Evolutionary conservation across 2,888 invertebrate genomes (phyloP).

Genomic region (Hypomecis punctinalis): DNA sequence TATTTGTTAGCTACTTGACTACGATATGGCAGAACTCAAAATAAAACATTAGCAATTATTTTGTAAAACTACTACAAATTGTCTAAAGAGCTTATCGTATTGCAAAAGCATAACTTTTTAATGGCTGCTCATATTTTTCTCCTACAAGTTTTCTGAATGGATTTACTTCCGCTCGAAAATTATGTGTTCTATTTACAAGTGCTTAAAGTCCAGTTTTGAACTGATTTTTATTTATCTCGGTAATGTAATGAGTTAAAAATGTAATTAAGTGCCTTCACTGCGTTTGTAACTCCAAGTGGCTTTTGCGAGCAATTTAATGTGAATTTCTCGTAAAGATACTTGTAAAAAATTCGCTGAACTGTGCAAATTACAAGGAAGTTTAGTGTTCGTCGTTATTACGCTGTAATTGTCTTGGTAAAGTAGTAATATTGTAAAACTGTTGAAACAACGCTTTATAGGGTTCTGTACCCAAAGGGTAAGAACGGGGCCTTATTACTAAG

Average conservation of each 20-base stretch:
- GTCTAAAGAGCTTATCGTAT: conserved; percentile 43
- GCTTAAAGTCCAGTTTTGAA: conserved; percentile 11
- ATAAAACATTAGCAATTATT: not conserved
- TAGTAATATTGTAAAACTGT: no score
- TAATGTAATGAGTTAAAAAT: conserved; percentile 33
- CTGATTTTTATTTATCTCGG: conserved; percentile 1
- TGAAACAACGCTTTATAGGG: no score
- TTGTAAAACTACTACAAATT: conserved; percentile 32
- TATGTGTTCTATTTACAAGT: not conserved
- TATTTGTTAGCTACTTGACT: no score
- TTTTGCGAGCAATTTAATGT: conserved; percentile 30
- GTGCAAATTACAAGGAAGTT: not conserved
- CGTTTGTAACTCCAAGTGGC: conserved; percentile 29
- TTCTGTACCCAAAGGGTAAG: no score
- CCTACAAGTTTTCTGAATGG: conserved; percentile 29
- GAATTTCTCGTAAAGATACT: conserved; percentile 21
- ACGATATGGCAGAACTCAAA: no score
- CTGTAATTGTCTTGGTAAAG: no score
- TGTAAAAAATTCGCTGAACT: not conserved
- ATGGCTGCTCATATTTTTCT: conserved; percentile 47
- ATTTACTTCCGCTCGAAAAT: conserved; percentile 1
- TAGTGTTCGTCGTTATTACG: not conserved
- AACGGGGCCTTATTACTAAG: no score
- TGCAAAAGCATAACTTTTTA: conserved; percentile 50
- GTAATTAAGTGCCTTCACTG: conserved; percentile 37